phyloP scores from a whole-genome alignment of 2,113 vertebrate species.

The Aviceda subcristata region DNA sequence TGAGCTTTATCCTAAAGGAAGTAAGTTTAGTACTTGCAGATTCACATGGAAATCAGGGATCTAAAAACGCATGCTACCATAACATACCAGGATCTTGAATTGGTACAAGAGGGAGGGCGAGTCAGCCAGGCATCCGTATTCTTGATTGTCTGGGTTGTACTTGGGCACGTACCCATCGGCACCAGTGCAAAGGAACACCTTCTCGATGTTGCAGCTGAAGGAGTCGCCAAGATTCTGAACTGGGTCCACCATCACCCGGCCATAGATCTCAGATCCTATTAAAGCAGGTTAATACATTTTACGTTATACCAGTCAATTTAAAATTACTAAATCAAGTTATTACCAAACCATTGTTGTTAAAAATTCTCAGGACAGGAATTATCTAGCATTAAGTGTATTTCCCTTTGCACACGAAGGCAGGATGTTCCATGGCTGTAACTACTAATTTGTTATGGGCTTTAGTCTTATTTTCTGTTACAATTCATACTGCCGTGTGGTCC shows the following conservation, averaged over 20 bases:
- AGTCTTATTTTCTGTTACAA: not conserved
- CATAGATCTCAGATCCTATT: conserved; percentile 73
- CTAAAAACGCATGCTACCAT: not conserved
- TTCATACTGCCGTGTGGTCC: accelerated
- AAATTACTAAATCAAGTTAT: not conserved
- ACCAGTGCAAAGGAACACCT: conserved; percentile 82
- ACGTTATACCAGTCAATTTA: not conserved
- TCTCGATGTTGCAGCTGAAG: conserved; percentile 79
- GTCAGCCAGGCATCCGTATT: conserved; percentile 76
- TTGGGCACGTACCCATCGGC: conserved; percentile 78
- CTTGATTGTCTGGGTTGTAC: conserved; percentile 75
- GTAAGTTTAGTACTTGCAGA: not conserved
- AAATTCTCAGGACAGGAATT: not conserved
- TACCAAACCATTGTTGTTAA: not conserved
- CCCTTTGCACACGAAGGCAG: not conserved
- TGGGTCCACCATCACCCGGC: conserved; percentile 77
- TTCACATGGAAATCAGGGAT: not conserved
- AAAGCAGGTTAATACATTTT: not conserved
- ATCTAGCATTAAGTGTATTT: not conserved
- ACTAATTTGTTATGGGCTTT: not conserved
- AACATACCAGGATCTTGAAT: conserved; percentile 78
- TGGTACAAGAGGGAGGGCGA: conserved; percentile 75
- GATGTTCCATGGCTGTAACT: not conserved
- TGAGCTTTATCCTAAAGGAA: conserved; percentile 76
- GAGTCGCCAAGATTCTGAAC: conserved; percentile 81